Base-by-base conservation (phyloP, 2,113 vertebrate species). In the Sciurus niger region DNA sequence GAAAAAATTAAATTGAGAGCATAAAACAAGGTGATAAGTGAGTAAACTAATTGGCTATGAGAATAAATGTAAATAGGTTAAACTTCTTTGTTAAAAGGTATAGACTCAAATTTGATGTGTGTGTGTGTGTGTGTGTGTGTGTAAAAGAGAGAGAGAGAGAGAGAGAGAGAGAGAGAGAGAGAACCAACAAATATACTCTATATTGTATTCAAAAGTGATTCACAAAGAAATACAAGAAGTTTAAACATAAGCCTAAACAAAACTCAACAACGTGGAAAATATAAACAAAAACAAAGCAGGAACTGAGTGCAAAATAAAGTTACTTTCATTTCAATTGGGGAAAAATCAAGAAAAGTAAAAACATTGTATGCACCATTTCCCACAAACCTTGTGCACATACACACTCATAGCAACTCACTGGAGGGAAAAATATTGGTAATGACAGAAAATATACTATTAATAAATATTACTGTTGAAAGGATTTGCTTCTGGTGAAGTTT, bases 41-140 rank as follows among this genome's bases (percentile, higher is more conserved):
- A 58, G 4, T 51, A 93, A 58, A 8, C 25, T 67, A 76, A 46
- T 67, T 17, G 68, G 17, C 55, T 76, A 74, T 76, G 7, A 48
- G 28, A 88, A 76, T 72, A 92, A 80, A n/a, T 87, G 30, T 73
- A 95, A 77, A 7, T 68, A 58, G 22, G 40, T 46, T 78, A 83
- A 89, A 34, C 7, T 22, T 77, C 30, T 43, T 34, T 78, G 22
- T 89, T 63, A 77, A 77, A 87, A 18, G 3, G 5, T 84, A 53
- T 51, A 55, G 58, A 82, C 28, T 79, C 20, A 18, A 37, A 32
- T 51, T 17, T 84, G 28, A 20, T 73, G n/a, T 68, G 34, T 70
- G 34, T 70, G 16, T 70, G 65, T 68, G 13, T 67, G 1, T 73
- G 68, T 72, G 34, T 72, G 68, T 72, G 70, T 37, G 70, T 24